Evolutionary conservation across 2,113 vertebrate genomes (phyloP), one percentile per base, ranked within the genome.

Genomic region (Oreochromis niloticus): DNA sequence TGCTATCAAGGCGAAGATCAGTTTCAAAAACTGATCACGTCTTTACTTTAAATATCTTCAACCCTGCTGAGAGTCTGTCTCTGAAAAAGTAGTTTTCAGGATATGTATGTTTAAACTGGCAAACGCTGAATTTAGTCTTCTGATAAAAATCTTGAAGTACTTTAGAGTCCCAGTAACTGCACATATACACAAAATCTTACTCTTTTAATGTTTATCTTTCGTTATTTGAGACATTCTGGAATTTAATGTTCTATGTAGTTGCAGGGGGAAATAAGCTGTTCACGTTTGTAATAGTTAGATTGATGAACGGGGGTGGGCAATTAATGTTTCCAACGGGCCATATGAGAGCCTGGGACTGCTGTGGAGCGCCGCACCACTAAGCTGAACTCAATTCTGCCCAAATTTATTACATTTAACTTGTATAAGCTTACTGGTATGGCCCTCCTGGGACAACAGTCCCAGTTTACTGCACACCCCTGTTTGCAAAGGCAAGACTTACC

Each of bases 231-330:
- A 79, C 24, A 4, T 32, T 54, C 30, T 32, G 34, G 17, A 68
- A 41, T 68, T 22, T 41, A 68, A 39, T 68, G 0, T 41, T 8
- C 34, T 36, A 13, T 14, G 19, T n/a, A 24, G 2, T 5, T 41
- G 19, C 63, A 68, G 36, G 0, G 6, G 22, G 36, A 68, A 68
- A 68, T n/a, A n/a, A n/a, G 19, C 11, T 14, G 11, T 9, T 68
- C n/a, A 2, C 0, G 0, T 68, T 68, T 68, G n/a, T 68, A 68
- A 41, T 41, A 41, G 63, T 68, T 9, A 0, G 36, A 68, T 0
- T 41, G 63, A 68, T 68, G 32, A n/a, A 66, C 0, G 0, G 6
- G 11, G 55, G 6, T 27, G 55, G 22, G 1, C 0, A 4, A 36
- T 1, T 66, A 66, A 66, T 66, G 1, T 2, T 7, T 36, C 61